Evolutionary conservation across 2,113 vertebrate species (phyloP), one percentile per base, ranked within the genome.

Genomic region (Crypturellus undulatus): DNA sequence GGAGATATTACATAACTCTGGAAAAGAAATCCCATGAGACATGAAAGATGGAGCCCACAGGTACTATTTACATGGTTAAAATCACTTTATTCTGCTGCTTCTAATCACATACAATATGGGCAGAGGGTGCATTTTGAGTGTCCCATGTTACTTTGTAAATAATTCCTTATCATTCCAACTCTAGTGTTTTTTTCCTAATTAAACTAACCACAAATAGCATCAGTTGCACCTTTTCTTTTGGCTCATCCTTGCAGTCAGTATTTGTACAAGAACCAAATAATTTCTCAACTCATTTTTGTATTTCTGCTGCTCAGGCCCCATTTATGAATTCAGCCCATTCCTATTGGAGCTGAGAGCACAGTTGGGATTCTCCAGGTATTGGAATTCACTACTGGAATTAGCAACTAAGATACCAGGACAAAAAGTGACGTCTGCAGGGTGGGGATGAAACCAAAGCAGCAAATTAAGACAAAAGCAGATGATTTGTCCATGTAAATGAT

Each of bases 341-440:
- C 82, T 36, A 10, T 0, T 40, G 25, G 11, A 3, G 25, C 3
- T 1, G 19, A 1, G n/a, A 71, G 62, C n/a, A 32, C 12, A 52
- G 28, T 5, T 2, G 36, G 47, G 71, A 56, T 7, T 68, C 36
- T 62, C 70, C 12, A 11, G 25, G 26, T 9, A 70, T 20, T 38
- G 38, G 38, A n/a, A 0, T 3, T 4, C 13, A 3, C 30, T 18
- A 49, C 58, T 71, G 25, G 12, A 36, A 58, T 22, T 38, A 67
- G 12, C 63, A 68, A 54, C 43, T 28, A 12, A 59, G 70, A 38
- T 10, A 36, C 51, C 16, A 32, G 65, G 34, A 56, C 43, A 77
- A 15, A 3, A 62, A 36, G 28, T 1, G 10, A 2, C 9, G 14
- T 12, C 28, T 64, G 28, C 62, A 83, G 56, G 56, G 40, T 10